Evolutionary conservation across 1,140 invertebrate species (phyloP), one percentile per base, ranked within the genome.

Genomic region (Hyphantria cunea): DNA sequence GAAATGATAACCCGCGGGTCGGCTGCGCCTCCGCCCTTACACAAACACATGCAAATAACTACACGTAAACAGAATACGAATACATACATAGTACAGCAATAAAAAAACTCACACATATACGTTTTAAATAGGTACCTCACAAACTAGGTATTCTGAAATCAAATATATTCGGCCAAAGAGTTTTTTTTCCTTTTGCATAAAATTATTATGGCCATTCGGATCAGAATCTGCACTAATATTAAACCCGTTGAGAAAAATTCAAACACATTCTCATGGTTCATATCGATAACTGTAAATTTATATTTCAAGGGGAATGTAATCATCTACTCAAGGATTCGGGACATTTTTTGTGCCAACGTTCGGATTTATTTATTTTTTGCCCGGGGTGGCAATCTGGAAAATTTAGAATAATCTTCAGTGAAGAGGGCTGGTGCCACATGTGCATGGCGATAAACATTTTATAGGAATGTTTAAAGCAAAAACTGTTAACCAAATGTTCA

Each of bases 1-100:
- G 86, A 87, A 86, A 86, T 89, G 86, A 89, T 89, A 89, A 89
- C 84, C 82, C 81, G 82, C 76, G 80, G 82, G 82, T 88, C 81
- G 74, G 39, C 39, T 56, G 76, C 72, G 76, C 70, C 67, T 59
- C 71, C 78, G 74, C 71, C 53, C 15, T 65, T 47, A 54, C 66
- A 71, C 69, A 25, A 69, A 75, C 78, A 76, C 76, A 78, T 74
- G 76, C 70, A 64, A 65, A 73, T 68, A 63, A 52, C 41, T 17
- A 33, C 39, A 50, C 52, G 37, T 42, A 51, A 51, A 51, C 14
- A 54, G 55, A 32, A 50, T 53, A 70, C 55, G 54, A 61, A 55
- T 37, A 64, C 54, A 68, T 13, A 14, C 44, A 37, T 14, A 60
- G 11, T 49, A 31, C 51, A 34, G 42, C 49, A 66, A 62, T 66